Conservation (phyloP, 64 coral and sea anemone species). For the Stichodactyla helianthus region DNA sequence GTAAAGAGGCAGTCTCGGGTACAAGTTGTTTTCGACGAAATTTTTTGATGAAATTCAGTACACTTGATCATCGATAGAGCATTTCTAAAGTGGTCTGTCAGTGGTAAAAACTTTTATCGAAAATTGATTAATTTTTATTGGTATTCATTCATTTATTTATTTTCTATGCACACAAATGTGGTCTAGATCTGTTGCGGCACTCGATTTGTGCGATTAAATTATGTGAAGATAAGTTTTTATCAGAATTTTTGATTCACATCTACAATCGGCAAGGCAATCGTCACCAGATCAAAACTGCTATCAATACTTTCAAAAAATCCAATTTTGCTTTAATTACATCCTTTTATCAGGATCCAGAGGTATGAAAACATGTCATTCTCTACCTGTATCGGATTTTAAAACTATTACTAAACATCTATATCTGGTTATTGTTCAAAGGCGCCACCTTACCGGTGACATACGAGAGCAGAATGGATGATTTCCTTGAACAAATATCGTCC, state of each 20-base stretch:
- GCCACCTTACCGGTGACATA: background rate
- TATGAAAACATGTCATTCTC: background rate
- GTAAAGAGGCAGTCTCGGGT: no score
- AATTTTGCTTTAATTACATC: conserved; percentile 1
- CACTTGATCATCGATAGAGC: no score
- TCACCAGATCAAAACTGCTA: background rate
- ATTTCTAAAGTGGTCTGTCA: no score
- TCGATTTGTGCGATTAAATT: background rate
- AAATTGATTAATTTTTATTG: no score
- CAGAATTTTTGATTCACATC: background rate
- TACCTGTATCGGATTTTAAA: background rate
- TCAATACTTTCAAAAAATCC: background rate
- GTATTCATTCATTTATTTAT: background rate
- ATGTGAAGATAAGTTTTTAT: background rate
- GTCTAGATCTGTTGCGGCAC: no score
- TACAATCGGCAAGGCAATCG: background rate
- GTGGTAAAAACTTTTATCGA: no score
- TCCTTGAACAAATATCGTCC: background rate
- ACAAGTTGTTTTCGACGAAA: no score
- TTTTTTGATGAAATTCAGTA: no score
- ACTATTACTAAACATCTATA: background rate
- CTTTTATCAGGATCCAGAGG: background rate
- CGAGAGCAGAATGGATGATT: background rate
- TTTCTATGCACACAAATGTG: background rate
- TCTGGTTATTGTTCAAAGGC: conserved; percentile 1